phyloP scores from a whole-genome alignment of 2,797 vertebrate genomes.

The Phrynocephalus vlangalii region DNA sequence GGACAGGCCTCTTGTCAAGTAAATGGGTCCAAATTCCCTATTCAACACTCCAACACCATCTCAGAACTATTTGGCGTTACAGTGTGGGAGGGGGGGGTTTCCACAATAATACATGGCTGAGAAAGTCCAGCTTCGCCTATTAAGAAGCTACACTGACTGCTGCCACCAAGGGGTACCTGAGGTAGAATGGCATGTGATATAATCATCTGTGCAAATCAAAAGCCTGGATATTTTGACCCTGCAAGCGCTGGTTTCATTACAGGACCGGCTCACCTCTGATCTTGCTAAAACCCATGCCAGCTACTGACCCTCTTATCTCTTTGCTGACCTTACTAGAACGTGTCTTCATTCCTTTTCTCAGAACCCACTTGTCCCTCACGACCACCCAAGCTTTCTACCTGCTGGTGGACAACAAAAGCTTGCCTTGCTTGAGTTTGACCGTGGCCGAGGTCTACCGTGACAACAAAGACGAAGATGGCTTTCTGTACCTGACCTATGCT shows the following conservation, averaged over 20 bases:
- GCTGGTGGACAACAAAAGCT: constrained; percentile 75
- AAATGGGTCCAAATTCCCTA: not conserved
- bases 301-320: not conserved
- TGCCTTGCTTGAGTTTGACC: constrained; percentile 83
- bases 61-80: not conserved
- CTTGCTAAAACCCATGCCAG: not conserved
- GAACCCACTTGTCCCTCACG: constrained; percentile 84
- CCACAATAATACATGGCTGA: not conserved
- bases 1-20: not conserved
- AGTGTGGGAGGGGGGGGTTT: too few relatives aligned
- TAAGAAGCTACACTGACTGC: not conserved
- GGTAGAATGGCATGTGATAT: not conserved
- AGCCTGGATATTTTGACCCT: not conserved
- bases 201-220: not conserved
- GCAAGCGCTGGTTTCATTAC: not conserved
- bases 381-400: constrained; percentile 83
- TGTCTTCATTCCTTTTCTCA: constrained; percentile 50
- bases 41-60: not conserved
- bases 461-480: constrained; percentile 87
- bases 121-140: not conserved
- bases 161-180: not conserved
- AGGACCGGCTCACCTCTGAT: not conserved
- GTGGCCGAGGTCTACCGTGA: constrained; percentile 87
- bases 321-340: not conserved
- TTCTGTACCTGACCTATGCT: constrained; percentile 89